Evolutionary conservation across 2,113 vertebrate species (phyloP).

Genomic region (Phylloscopus trochilus): DNA sequence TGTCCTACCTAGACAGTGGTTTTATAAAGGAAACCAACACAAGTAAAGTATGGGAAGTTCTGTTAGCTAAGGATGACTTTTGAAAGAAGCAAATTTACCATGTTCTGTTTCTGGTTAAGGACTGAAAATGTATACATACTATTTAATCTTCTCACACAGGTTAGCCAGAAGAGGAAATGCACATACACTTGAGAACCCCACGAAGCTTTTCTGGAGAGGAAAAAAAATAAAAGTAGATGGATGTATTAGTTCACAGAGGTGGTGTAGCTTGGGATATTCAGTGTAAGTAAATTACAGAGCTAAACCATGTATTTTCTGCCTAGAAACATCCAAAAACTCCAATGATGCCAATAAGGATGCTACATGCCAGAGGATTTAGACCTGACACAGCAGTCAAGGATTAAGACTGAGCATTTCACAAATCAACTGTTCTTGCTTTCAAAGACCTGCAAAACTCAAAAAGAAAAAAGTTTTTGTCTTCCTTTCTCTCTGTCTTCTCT

Average conservation of each 20-base stretch:
- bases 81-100: background rate
- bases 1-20: background rate
- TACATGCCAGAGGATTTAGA: background rate
- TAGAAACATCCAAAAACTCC: background rate
- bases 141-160: slow-evolving; percentile 70
- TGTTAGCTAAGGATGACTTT: background rate
- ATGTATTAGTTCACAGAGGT: background rate
- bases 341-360: background rate
- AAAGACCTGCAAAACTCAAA: background rate
- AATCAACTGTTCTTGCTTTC: background rate
- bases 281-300: background rate
- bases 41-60: background rate
- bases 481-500: background rate
- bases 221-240: background rate
- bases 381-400: background rate
- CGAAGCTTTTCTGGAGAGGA: slow-evolving; percentile 50
- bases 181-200: slow-evolving; percentile 51
- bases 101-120: background rate
- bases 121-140: slow-evolving; percentile 63
- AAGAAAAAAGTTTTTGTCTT: background rate
- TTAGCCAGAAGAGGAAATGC: slow-evolving; percentile 67
- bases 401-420: background rate
- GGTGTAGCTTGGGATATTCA: background rate
- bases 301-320: background rate
- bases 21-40: background rate